Conservation (phyloP, 2,888 invertebrate species). For the Athetis lepigone region DNA sequence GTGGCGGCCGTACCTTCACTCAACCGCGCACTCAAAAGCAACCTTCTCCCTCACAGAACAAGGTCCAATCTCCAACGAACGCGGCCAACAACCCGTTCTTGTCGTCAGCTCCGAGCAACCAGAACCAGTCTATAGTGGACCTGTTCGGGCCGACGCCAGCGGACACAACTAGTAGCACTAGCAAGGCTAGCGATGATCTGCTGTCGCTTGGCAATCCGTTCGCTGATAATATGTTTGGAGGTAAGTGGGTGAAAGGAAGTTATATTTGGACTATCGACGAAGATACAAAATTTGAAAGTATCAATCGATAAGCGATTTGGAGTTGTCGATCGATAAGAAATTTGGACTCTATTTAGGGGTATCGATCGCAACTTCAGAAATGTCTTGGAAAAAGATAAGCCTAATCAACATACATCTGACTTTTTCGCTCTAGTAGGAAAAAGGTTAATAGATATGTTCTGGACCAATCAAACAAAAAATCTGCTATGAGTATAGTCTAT, state of each 20-base stretch:
- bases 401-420: too few relatives aligned
- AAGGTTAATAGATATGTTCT: too few relatives aligned
- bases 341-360: too few relatives aligned
- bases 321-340: too few relatives aligned
- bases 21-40: not conserved
- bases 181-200: slow-evolving; percentile 96
- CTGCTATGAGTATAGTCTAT: too few relatives aligned
- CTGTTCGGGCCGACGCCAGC: slow-evolving; percentile 93
- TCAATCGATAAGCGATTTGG: too few relatives aligned
- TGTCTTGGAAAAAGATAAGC: too few relatives aligned
- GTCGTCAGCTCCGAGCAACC: slow-evolving; percentile 91
- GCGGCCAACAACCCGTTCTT: slow-evolving; percentile 96
- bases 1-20: slow-evolving; percentile 38
- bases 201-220: slow-evolving; percentile 97
- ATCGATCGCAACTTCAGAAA: too few relatives aligned
- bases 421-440: too few relatives aligned
- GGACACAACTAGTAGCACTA: slow-evolving; percentile 74
- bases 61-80: slow-evolving; percentile 94
- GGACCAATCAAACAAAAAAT: too few relatives aligned
- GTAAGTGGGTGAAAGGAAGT: slow-evolving; percentile 71
- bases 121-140: slow-evolving; percentile 92
- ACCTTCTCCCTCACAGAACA: slow-evolving; percentile 82
- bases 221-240: slow-evolving; percentile 95
- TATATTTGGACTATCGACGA: not conserved
- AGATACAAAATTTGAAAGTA: too few relatives aligned